phyloP scores from a whole-genome alignment of 64 coral and sea anemone species.

The Acropora yongei region DNA sequence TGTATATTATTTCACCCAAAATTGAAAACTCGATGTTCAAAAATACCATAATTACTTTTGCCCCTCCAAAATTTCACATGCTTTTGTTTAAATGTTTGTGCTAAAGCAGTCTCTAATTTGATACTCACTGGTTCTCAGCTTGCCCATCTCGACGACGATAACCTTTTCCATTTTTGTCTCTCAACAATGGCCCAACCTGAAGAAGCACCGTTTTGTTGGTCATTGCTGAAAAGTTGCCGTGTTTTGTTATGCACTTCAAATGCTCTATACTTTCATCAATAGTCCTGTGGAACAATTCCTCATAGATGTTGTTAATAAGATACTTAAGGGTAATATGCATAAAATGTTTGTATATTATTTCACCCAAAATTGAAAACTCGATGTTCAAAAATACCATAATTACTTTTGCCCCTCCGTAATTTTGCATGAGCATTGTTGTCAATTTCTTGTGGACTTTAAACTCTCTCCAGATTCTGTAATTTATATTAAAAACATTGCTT shows the following conservation, averaged over 20 bases:
- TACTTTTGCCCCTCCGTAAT: constrained; percentile 35
- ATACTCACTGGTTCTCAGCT: no score
- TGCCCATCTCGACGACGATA: no score
- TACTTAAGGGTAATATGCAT: constrained; percentile 48
- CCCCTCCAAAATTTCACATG: background rate
- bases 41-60: constrained; percentile 49
- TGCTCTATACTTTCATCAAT: no score
- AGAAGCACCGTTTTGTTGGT: no score
- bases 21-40: constrained; percentile 48
- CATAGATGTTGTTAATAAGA: constrained; percentile 57
- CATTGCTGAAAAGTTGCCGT: no score
- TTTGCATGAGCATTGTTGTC: constrained; percentile 50
- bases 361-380: constrained; percentile 52
- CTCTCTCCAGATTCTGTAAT: constrained; percentile 53
- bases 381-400: constrained; percentile 44
- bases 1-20: constrained; percentile 59
- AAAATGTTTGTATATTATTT: constrained; percentile 59
- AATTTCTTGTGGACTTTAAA: constrained; percentile 29
- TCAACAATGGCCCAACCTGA: no score
- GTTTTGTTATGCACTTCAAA: no score
- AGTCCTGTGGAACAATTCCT: constrained; percentile 48
- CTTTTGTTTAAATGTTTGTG: no score
- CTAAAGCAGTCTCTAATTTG: no score
- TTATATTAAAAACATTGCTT: constrained; percentile 26
- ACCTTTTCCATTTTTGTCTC: no score